These are phyloP conservation scores for Boulengeromyrus knoepffleri DNA, from an alignment of 2,113 vertebrate genomes.

Conservation along the genomic window DNA sequence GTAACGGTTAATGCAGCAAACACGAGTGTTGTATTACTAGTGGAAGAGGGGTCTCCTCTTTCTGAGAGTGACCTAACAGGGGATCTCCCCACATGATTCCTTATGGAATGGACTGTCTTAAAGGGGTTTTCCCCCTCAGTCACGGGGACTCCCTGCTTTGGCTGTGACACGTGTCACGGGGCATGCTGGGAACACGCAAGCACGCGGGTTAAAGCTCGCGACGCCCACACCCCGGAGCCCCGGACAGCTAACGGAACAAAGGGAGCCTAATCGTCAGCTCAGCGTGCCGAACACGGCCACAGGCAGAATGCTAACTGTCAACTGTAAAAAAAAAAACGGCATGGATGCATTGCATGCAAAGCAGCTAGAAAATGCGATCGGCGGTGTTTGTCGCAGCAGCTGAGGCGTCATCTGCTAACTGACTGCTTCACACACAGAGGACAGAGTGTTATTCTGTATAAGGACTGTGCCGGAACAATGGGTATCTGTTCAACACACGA, in stretches of 20 bases:
- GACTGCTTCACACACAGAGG: neutral
- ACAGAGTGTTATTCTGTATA: neutral
- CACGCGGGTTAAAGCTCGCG: neutral
- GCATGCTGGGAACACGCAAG: neutral
- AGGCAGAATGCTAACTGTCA: neutral
- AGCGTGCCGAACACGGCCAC: neutral
- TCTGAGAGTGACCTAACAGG: neutral
- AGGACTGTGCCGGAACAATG: slow-evolving; percentile 14
- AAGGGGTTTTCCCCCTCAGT: neutral
- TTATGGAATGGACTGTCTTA: neutral
- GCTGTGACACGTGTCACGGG: neutral
- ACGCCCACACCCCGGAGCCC: neutral
- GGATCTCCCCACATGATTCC: neutral
- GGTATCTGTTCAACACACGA: neutral
- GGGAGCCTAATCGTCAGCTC: neutral
- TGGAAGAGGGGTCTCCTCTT: neutral
- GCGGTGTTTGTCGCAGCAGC: neutral
- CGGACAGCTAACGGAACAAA: neutral
- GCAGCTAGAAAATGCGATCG: neutral
- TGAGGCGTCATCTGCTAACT: neutral
- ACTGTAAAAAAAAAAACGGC: neutral
- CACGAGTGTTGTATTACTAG: neutral
- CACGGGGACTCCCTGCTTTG: neutral
- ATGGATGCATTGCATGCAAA: neutral
- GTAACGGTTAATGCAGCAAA: neutral